Percentiles rank a stretch among this genome's conserved stretches.
phyloP scores from a whole-genome alignment of 2,797 vertebrate genomes.

The Poeciliopsis presidionis region DNA sequence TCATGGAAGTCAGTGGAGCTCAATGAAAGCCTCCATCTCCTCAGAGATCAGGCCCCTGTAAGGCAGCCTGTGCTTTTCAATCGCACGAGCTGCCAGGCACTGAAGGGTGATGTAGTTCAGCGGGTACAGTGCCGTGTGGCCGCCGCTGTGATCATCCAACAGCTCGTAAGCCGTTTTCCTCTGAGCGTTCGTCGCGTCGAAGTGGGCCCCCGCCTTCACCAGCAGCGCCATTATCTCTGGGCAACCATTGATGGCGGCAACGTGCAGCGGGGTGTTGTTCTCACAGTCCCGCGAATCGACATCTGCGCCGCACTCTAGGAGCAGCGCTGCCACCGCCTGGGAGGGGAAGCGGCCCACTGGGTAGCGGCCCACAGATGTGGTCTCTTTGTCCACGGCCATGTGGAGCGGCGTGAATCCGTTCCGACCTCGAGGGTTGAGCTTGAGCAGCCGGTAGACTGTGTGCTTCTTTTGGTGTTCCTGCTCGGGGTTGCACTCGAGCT shows the following conservation, averaged over 20 bases:
- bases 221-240: slow-evolving; percentile 90
- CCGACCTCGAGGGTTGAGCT: slow-evolving; percentile 89
- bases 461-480: slow-evolving; percentile 94
- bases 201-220: slow-evolving; percentile 89
- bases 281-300: slow-evolving; percentile 92
- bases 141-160: slow-evolving; percentile 89
- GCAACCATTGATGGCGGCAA: slow-evolving; percentile 89
- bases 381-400: slow-evolving; percentile 95
- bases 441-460: slow-evolving; percentile 91
- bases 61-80: slow-evolving; percentile 92
- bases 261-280: slow-evolving; percentile 94
- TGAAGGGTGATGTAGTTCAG: slow-evolving; percentile 93
- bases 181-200: slow-evolving; percentile 92
- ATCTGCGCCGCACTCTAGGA: slow-evolving; percentile 93
- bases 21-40: slow-evolving; percentile 95
- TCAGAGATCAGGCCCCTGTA: slow-evolving; percentile 95
- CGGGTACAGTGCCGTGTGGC: slow-evolving; percentile 88
- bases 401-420: slow-evolving; percentile 90
- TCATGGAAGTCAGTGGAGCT: slow-evolving; percentile 86
- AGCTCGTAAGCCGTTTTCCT: slow-evolving; percentile 92
- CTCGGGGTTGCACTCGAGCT: slow-evolving; percentile 87
- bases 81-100: slow-evolving; percentile 94
- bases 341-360: slow-evolving; percentile 94
- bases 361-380: slow-evolving; percentile 92
- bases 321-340: slow-evolving; percentile 84